Evolutionary conservation across 1,140 invertebrate genomes (phyloP).

Genomic region (fruit fly (Drosophila melanogaster)): Release_6_plus_ISO1_MT NC_004354.4:18703001-18703500

Average conservation of each 20-base stretch:
- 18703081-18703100: neutral
- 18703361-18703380: neutral
- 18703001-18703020: neutral
- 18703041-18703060: neutral
- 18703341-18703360: neutral
- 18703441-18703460: neutral
- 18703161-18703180: neutral
- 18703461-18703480: neutral
- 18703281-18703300: neutral
- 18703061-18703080: neutral
- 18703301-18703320: neutral
- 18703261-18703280: neutral
- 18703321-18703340: neutral
- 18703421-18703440: too few relatives aligned
- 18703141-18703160: neutral
- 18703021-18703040: neutral
- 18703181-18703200: neutral
- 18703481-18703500: neutral
- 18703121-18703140: too few relatives aligned
- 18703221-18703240: neutral
- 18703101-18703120: constrained; percentile 17
- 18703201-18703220: neutral
- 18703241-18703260: neutral
- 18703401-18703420: neutral
- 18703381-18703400: neutral